phyloP scores from a whole-genome alignment of 2,888 invertebrate species.

The Andrena fulva region DNA sequence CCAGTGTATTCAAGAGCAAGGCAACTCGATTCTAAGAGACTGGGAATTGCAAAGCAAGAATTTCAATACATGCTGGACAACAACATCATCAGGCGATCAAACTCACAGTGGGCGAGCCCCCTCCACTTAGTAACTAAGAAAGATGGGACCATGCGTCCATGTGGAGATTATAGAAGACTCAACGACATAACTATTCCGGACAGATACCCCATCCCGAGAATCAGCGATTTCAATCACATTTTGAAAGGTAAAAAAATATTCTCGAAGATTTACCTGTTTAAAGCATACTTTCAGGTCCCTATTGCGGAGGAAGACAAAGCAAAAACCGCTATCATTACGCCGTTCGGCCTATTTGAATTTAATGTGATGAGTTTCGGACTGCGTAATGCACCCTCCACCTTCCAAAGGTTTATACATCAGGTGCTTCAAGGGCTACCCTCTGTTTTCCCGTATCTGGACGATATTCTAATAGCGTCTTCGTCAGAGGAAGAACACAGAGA shows the following conservation, averaged over 20 bases:
- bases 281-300: no score
- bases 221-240: neutral
- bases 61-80: slow-evolving; percentile 13
- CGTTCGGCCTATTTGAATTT: slow-evolving; percentile 19
- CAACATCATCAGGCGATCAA: slow-evolving; percentile 1
- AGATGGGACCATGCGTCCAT: neutral
- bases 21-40: no score
- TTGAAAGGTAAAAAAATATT: slow-evolving; percentile 7
- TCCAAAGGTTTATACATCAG: slow-evolving; percentile 19
- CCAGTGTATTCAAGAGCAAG: no score
- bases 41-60: neutral
- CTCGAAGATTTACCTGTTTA: neutral
- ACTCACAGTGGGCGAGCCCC: neutral
- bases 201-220: slow-evolving; percentile 9
- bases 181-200: neutral
- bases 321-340: slow-evolving; percentile 29
- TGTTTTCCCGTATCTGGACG: slow-evolving; percentile 19
- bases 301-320: neutral
- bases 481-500: neutral
- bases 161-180: slow-evolving; percentile 12
- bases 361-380: slow-evolving; percentile 15
- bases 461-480: slow-evolving; percentile 8
- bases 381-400: slow-evolving; percentile 14
- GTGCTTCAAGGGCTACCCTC: neutral
- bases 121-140: slow-evolving; percentile 8